These are phyloP conservation scores for Smittia sp. DNA, from an alignment of 2,888 invertebrate genomes.

Conservation along the genomic window DNA sequence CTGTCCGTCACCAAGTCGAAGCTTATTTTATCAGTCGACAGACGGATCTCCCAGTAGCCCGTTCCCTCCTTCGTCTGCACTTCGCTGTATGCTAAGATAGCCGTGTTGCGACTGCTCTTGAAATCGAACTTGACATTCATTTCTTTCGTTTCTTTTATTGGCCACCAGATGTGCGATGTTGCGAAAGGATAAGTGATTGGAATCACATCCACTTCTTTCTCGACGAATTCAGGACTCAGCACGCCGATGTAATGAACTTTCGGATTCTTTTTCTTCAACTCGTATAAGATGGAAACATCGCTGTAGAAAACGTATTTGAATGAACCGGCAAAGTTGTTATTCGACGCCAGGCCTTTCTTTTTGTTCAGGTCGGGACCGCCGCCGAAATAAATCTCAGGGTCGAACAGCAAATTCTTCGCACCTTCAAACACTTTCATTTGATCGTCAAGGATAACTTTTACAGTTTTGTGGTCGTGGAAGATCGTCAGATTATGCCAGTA, in stretches of 20 bases:
- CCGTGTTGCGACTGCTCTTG: conserved; percentile 78
- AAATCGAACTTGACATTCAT: conserved; percentile 81
- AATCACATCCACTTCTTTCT: conserved; percentile 79
- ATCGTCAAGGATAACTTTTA: conserved; percentile 74
- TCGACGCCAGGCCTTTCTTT: conserved; percentile 75
- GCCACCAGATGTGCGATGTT: conserved; percentile 88
- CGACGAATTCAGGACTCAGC: conserved; percentile 77
- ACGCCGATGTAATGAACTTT: conserved; percentile 80
- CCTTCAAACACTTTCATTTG: conserved; percentile 69
- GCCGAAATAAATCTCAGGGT: conserved; percentile 91
- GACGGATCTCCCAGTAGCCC: conserved; percentile 85
- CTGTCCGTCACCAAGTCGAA: conserved; percentile 79
- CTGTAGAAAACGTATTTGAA: conserved; percentile 91
- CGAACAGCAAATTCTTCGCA: conserved; percentile 75
- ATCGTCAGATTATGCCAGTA: conserved; percentile 90
- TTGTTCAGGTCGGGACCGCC: conserved; percentile 82
- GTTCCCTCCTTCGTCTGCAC: conserved; percentile 68
- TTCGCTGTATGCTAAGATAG: conserved; percentile 81
- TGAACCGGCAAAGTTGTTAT: conserved; percentile 85
- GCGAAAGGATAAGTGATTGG: conserved; percentile 90
- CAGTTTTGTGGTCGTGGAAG: conserved; percentile 69
- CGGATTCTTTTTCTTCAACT: conserved; percentile 78
- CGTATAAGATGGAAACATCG: conserved; percentile 86
- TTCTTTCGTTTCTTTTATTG: conserved; percentile 68
- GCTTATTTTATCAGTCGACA: conserved; percentile 80